Evolutionary conservation across 2,113 vertebrate species (phyloP), one percentile per base, ranked within the genome.

Genomic region (Ictalurus punctatus): DNA sequence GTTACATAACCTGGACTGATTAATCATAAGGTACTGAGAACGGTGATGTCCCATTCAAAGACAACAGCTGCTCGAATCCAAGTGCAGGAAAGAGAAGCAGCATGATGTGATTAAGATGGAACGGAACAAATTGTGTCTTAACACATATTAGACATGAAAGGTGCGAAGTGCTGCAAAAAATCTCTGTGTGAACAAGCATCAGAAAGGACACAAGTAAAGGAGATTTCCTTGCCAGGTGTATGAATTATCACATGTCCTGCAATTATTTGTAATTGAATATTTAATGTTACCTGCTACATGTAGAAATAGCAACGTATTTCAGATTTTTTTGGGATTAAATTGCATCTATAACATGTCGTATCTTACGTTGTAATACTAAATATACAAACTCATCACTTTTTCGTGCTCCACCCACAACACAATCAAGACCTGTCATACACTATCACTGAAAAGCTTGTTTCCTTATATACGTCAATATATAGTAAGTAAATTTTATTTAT

Each of bases 81-180:
- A 52, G 40, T 69, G 40, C 16, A 69, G 52, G 44, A 56, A n/a
- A 73, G 52, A 54, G n/a, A 48, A 84, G 27, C 63, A 54, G 63
- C 69, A 86, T 23, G 56, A 54, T 3, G 27, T 86, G 84, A 85
- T 73, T 85, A 71, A 85, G n/a, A 54, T 30, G 44, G 17, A 85
- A 85, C 5, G 25, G 83, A 67, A 84, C 13, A 48, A 78, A 52
- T 48, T 48, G 74, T 48, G 12, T 56, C 67, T 58, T 25, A 23
- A 86, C n/a, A 40, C 21, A 12, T 37, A 86, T 9, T 73, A 86
- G 12, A 17, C 48, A 9, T n/a, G 8, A 23, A 19, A 76, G 37
- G 9, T 59, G 85, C 27, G 83, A 69, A 78, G 6, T n/a, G 23
- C 14, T 44, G 56, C 61, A 23, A 76, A 40, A 52, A 74, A 25